phyloP scores from a whole-genome alignment of 2,797 vertebrate species.

The Ciconia nigra region DNA sequence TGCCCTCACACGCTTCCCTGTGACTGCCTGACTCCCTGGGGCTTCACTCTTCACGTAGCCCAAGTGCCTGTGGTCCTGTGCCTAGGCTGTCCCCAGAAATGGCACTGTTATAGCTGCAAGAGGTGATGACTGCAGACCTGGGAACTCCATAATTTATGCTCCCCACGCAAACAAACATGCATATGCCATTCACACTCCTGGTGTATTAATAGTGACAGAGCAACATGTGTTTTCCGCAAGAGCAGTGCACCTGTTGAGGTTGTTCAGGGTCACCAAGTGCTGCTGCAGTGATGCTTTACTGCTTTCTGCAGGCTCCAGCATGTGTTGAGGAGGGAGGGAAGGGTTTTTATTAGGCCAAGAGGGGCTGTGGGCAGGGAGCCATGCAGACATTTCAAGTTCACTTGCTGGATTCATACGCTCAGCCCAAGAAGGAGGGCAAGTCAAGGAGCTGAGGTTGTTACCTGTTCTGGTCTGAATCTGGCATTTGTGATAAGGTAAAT shows the following conservation, averaged over 20 bases:
- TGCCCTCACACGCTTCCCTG: not conserved
- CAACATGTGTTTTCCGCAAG: conserved; percentile 31
- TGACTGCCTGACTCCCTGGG: not conserved
- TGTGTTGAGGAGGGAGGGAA: not conserved
- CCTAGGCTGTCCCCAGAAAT: not conserved
- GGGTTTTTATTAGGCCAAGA: not conserved
- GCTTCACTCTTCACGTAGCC: not conserved
- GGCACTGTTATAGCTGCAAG: not conserved
- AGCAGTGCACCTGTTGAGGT: conserved; percentile 48
- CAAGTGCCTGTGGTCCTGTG: not conserved
- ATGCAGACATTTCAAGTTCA: not conserved
- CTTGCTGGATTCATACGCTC: not conserved
- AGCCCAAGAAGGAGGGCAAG: not conserved
- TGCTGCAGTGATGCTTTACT: not conserved
- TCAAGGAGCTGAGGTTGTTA: not conserved
- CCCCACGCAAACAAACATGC: not conserved
- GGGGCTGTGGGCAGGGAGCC: not conserved
- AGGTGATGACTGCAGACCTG: not conserved
- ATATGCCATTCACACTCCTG: not conserved
- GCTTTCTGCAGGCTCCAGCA: not conserved
- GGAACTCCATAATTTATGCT: conserved; percentile 30
- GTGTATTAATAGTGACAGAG: conserved; percentile 53
- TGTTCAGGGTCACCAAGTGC: not conserved
- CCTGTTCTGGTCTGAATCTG: not conserved
- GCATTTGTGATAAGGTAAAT: not conserved